Evolutionary conservation across 2,797 vertebrate species (phyloP), one percentile per base, ranked within the genome.

Genomic region (Alca torda): DNA sequence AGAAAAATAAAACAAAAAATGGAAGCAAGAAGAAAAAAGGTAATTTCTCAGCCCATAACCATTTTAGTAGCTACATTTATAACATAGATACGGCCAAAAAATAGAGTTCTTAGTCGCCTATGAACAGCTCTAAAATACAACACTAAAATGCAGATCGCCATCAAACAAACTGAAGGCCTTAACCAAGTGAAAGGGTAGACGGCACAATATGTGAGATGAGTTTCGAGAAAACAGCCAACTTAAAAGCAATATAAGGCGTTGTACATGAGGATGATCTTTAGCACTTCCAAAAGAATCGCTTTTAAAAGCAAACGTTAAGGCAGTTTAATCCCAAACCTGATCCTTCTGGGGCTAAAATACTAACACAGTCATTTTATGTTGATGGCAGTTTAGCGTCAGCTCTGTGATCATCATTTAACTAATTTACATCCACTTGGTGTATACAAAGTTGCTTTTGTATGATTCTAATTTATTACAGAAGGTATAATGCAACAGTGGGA

Each of bases 1-100:
- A 88, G 24, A 68, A 90, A 76, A 94, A 79, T 45, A 70, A 65
- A 90, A 69, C 15, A 8, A 76, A 73, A 56, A 84, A 69, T 5
- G 87, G 54, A 90, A 75, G 23, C 20, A 79, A 81, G 30, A 15
- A 84, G 18, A 26, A 86, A 86, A 92, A 93, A 90, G 28, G 16
- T 70, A 31, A 89, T 67, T 89, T 92, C 51, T 86, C 31, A 78
- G 43, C 33, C 45, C 54, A 73, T 51, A 86, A 75, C 81, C 23
- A 37, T 9, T 26, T 12, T 26, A 50, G 8, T 28, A 75, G 39
- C 24, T 75, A 78, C 33, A 72, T 73, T 75, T 50, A 17, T 33
- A 80, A 45, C 14, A 76, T 0, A 78, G 31, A 76, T 39, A 56
- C 1, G 5, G 3, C 16, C 3, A 88, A 93, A 89, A 77, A n/a